These are phyloP conservation scores for Sebastes hopkinsi DNA, from an alignment of 2,797 vertebrate species.

Conservation along the genomic window DNA sequence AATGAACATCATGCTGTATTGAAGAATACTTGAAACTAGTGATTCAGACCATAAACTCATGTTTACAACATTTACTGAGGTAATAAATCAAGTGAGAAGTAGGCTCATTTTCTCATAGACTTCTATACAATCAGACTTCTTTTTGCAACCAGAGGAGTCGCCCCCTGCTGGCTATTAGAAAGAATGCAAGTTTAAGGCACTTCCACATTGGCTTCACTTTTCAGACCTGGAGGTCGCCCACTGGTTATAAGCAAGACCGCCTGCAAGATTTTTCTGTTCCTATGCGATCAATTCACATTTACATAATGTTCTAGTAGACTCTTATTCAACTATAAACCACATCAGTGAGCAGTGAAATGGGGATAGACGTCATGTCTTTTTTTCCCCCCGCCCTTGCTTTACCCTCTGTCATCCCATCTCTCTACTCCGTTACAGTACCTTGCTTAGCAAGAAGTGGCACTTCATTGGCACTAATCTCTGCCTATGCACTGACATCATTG, in stretches of 20 bases:
- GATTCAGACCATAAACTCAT: background rate
- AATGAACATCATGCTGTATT: background rate
- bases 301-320: background rate
- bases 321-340: background rate
- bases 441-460: conserved; percentile 13
- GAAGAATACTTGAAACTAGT: background rate
- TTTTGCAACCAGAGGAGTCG: background rate
- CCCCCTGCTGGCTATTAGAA: background rate
- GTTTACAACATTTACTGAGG: background rate
- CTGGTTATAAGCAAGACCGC: background rate
- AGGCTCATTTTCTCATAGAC: background rate
- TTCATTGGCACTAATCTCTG: conserved; percentile 14
- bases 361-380: background rate
- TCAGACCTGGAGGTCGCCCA: background rate
- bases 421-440: background rate
- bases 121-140: background rate
- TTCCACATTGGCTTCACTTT: background rate
- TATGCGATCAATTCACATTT: background rate
- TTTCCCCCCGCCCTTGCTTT: background rate
- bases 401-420: background rate
- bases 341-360: background rate
- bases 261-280: background rate
- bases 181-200: background rate
- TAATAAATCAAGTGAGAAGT: background rate
- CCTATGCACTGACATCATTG: conserved; percentile 33